Conservation (phyloP, 2,888 invertebrate species). For the Autographa gamma region DNA sequence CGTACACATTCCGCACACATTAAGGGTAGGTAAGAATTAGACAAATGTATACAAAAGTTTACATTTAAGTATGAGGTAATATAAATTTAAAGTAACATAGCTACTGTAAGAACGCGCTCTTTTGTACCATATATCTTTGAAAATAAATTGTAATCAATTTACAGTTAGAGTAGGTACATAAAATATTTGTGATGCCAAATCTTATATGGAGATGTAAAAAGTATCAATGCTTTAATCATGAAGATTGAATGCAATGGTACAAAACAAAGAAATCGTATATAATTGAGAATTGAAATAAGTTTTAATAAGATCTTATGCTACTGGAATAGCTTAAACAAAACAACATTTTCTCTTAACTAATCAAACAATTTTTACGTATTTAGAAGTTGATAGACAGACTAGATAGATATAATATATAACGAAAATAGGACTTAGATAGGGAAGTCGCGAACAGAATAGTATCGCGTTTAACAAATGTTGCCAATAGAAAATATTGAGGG, state of each 20-base stretch:
- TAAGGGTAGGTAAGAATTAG: background rate
- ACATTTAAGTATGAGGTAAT: background rate
- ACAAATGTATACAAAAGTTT: background rate
- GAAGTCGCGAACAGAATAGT: background rate
- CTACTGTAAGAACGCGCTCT: no score
- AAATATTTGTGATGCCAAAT: background rate
- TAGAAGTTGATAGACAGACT: background rate
- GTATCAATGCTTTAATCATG: background rate
- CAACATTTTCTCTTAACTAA: conserved; percentile 4
- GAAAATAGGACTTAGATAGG: background rate
- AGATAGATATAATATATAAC: background rate
- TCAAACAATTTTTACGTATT: conserved; percentile 1
- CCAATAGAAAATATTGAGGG: background rate
- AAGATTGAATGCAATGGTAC: background rate
- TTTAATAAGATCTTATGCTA: background rate
- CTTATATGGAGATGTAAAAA: background rate
- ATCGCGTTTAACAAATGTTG: background rate
- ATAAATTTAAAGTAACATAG: background rate
- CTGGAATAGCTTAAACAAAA: conserved; percentile 1
- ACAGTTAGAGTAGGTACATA: background rate
- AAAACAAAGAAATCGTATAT: background rate
- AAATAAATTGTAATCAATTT: background rate
- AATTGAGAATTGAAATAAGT: background rate
- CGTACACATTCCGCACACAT: background rate
- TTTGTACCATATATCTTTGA: background rate